Evolutionary conservation across 2,113 vertebrate genomes (phyloP).

Genomic region (Dissostichus mawsoni): DNA sequence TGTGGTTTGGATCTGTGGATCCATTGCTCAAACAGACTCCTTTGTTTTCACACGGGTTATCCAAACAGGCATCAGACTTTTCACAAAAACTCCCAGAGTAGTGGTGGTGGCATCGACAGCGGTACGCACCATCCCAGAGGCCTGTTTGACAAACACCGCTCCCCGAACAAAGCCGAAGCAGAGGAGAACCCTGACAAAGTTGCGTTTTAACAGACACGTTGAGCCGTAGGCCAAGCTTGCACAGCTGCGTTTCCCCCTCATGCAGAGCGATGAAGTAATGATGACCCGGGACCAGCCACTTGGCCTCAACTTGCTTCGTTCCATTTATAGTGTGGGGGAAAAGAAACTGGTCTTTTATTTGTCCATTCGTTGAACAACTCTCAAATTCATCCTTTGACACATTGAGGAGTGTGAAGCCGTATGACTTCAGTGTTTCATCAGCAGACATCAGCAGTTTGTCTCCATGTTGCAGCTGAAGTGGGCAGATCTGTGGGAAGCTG

Average conservation of each 20-base stretch:
- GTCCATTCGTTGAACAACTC: constrained; percentile 74
- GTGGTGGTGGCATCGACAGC: constrained; percentile 81
- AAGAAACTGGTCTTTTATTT: constrained; percentile 74
- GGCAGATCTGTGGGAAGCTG: constrained; percentile 85
- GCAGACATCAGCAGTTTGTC: constrained; percentile 84
- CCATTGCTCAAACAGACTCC: constrained; percentile 78
- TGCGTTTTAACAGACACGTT: constrained; percentile 86
- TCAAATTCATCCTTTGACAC: constrained; percentile 85
- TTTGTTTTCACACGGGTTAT: constrained; percentile 84
- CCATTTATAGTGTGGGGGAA: constrained; percentile 78
- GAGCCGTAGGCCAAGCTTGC: constrained; percentile 84
- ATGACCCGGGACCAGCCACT: constrained; percentile 83
- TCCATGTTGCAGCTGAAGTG: constrained; percentile 87
- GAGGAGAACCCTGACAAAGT: constrained; percentile 79
- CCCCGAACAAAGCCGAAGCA: constrained; percentile 84
- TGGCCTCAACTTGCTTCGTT: constrained; percentile 77
- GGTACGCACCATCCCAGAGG: constrained; percentile 80
- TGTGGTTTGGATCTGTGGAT: constrained; percentile 55
- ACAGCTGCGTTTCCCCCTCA: constrained; percentile 73
- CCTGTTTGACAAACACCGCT: constrained; percentile 85
- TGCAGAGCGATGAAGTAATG: constrained; percentile 86
- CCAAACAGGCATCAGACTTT: constrained; percentile 80
- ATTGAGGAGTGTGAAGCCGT: constrained; percentile 85
- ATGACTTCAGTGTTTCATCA: constrained; percentile 81
- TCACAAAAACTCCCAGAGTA: constrained; percentile 88